Evolutionary conservation across 2,888 invertebrate species (phyloP), one percentile per base, ranked within the genome.

Genomic region (Catocala nupta): DNA sequence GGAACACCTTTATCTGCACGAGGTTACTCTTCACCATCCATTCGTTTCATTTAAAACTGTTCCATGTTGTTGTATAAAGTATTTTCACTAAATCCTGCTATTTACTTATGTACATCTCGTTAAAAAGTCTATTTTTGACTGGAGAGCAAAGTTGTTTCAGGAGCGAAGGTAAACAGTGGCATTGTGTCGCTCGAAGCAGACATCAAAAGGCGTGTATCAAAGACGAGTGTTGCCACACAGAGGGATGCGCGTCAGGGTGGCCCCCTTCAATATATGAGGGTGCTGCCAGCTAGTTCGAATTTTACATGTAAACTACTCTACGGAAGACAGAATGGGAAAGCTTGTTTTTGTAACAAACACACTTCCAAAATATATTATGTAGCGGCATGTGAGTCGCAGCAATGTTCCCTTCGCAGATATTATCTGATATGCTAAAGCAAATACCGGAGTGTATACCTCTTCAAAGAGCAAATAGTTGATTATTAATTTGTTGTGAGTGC

Each of bases 151-250:
- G 83, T 86, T 87, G 87, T 87, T 90, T 85, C 81, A 85, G 83
- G 82, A 82, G 80, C 77, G 75, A 81, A 84, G 82, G 86, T 84
- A 89, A 90, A 90, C 83, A 88, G 82, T 83, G 82, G 83, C 82
- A 89, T 91, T 92, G 91, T 92, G 85, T 84, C 82, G 81, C 80
- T 81, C 81, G 81, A 78, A 84, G 86, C 84, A 90, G 87, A 91
- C 92, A 91, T 93, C 92, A 92, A 93, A 92, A 91, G 90, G 82
- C 85, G 81, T 82, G 83, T 89, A 87, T 92, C 91, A 93, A 92
- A 91, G 90, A 89, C 83, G 88, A 87, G 89, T 80, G 84, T 80
- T 81, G 82, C 75, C 82, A 84, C 81, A 85, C 80, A 82, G 83
- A 82, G 84, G 85, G 87, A 85, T 81, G 79, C 70, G 80, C 82